Conservation (phyloP, 2,888 invertebrate species). For the Rutpela maculata region DNA sequence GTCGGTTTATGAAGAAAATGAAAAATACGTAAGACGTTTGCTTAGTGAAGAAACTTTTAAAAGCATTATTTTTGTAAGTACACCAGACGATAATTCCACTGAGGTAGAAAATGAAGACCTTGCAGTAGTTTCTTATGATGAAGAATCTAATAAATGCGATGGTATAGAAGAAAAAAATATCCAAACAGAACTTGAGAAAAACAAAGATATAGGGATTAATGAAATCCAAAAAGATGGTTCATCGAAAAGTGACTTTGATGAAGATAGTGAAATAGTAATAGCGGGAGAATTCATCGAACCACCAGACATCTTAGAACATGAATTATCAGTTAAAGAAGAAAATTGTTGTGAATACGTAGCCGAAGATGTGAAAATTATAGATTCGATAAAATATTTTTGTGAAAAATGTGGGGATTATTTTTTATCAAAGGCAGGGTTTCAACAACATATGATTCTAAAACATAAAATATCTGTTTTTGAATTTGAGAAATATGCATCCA, state of each 20-base stretch:
- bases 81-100: background rate
- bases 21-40: constrained; percentile 48
- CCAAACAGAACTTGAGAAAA: background rate
- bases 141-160: background rate
- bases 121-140: background rate
- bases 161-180: background rate
- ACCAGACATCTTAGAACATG: constrained; percentile 2
- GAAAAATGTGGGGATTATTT: constrained; percentile 19
- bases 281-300: constrained; percentile 7
- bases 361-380: constrained; percentile 18
- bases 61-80: background rate
- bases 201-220: background rate
- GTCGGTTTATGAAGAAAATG: constrained; percentile 47
- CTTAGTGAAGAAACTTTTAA: background rate
- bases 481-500: background rate
- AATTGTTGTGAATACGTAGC: background rate
- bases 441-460: constrained; percentile 14
- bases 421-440: constrained; percentile 17
- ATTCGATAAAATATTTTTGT: constrained; percentile 12
- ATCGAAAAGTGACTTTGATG: background rate
- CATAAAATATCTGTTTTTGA: constrained; percentile 9
- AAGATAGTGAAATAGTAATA: constrained; percentile 3
- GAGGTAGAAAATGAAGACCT: constrained; percentile 14
- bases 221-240: background rate
- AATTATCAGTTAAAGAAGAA: background rate